phyloP scores from a whole-genome alignment of 1,140 invertebrate species.

The Conus betulinus region DNA sequence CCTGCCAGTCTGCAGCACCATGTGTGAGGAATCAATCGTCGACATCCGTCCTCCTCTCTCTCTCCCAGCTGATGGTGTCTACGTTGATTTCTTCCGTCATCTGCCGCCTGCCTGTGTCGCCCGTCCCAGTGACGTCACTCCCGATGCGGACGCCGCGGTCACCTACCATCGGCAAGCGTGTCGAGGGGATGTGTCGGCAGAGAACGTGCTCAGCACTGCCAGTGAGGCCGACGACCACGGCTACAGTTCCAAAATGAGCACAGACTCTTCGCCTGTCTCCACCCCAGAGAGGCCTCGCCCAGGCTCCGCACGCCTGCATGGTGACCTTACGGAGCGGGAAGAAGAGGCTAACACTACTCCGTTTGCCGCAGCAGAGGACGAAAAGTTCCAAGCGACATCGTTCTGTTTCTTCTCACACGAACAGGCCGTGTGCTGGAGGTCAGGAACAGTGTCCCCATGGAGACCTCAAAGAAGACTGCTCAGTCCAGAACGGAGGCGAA shows the following conservation, averaged over 20 bases:
- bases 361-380: not conserved
- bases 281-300: not conserved
- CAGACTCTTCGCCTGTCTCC: conserved; percentile 11
- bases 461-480: too few species aligned
- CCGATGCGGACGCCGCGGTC: not conserved
- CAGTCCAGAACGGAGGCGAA: too few species aligned
- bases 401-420: too few species aligned
- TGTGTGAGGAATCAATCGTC: not conserved
- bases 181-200: not conserved
- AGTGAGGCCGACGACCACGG: conserved; percentile 36
- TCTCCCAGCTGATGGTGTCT: conserved; percentile 23
- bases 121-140: not conserved
- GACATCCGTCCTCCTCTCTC: not conserved
- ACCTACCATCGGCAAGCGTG: not conserved
- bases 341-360: not conserved
- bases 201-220: not conserved
- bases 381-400: not conserved
- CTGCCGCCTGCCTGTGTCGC: not conserved
- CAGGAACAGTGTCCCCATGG: too few species aligned
- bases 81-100: conserved; percentile 40
- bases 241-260: conserved; percentile 27
- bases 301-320: not conserved
- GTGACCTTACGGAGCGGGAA: not conserved
- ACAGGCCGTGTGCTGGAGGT: too few species aligned
- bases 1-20: not conserved